These are phyloP conservation scores for Lasius platythorax DNA, from an alignment of 2,888 invertebrate genomes.

Conservation along the genomic window DNA sequence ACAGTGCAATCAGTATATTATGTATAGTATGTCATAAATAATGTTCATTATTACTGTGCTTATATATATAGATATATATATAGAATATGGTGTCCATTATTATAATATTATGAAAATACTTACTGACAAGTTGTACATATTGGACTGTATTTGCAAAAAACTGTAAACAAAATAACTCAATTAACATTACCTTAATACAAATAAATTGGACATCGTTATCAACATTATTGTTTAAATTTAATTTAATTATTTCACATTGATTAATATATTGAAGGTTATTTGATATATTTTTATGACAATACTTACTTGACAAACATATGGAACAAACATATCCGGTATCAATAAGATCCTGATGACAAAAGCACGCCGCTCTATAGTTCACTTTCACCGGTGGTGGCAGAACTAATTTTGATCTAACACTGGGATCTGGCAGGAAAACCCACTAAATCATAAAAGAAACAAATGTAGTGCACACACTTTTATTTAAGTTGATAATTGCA, in stretches of 20 bases:
- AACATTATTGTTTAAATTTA: constrained; percentile 4
- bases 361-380: constrained; percentile 98
- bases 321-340: constrained; percentile 99
- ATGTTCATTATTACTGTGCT: background rate
- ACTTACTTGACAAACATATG: constrained; percentile 96
- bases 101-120: constrained; percentile 86
- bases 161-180: constrained; percentile 88
- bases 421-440: constrained; percentile 96
- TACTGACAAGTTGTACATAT: constrained; percentile 99
- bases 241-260: background rate
- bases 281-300: background rate
- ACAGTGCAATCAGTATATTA: background rate
- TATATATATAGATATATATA: background rate
- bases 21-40: background rate
- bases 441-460: constrained; percentile 87
- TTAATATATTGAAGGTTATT: background rate
- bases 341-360: constrained; percentile 97
- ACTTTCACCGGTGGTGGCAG: constrained; percentile 96
- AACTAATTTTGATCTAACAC: constrained; percentile 93
- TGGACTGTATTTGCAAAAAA: constrained; percentile 98
- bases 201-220: background rate
- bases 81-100: background rate
- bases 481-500: background rate
- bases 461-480: background rate
- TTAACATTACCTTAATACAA: background rate